Percentiles rank a stretch among this genome's conserved stretches.
Conservation (phyloP, 2,888 invertebrate species). For the Caenorhabditis parvicauda region DNA sequence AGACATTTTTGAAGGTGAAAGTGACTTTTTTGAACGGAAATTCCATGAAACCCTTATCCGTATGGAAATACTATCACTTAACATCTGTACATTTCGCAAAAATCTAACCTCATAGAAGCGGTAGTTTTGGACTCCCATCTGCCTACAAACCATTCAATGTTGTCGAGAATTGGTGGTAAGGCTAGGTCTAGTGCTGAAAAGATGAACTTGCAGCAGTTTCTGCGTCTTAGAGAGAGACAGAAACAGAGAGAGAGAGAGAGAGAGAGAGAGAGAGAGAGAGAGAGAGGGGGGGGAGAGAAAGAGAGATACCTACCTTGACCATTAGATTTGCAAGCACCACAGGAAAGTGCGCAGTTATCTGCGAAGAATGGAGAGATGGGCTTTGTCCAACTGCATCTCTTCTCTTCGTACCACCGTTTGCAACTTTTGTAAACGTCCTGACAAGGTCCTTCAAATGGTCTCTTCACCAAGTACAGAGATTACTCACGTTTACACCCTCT, state of each 20-base stretch:
- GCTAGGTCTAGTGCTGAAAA: constrained; percentile 44
- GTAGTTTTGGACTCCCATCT: constrained; percentile 52
- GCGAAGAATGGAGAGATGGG: constrained; percentile 54
- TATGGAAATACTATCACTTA: too few relatives aligned
- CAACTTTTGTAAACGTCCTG: constrained; percentile 59
- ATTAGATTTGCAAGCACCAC: constrained; percentile 43
- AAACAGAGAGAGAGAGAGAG: too few relatives aligned
- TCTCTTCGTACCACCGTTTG: constrained; percentile 52
- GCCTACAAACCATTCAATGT: constrained; percentile 58
- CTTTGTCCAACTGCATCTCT: constrained; percentile 52
- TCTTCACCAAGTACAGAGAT: background rate
- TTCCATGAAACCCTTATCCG: constrained; percentile 5
- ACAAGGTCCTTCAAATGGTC: constrained; percentile 48
- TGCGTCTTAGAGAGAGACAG: too few relatives aligned
- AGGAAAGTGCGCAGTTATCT: constrained; percentile 58
- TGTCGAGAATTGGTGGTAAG: constrained; percentile 56
- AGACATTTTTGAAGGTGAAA: too few relatives aligned
- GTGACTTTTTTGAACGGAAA: background rate
- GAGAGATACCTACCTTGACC: constrained; percentile 30
- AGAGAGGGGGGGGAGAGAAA: too few relatives aligned
- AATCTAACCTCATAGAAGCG: constrained; percentile 21
- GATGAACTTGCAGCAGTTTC: too few relatives aligned
- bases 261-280: too few relatives aligned
- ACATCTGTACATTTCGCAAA: too few relatives aligned
- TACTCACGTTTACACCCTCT: constrained; percentile 43